Evolutionary conservation across 2,888 invertebrate species (phyloP), one percentile per base, ranked within the genome.

Genomic region (Coremacera marginata): DNA sequence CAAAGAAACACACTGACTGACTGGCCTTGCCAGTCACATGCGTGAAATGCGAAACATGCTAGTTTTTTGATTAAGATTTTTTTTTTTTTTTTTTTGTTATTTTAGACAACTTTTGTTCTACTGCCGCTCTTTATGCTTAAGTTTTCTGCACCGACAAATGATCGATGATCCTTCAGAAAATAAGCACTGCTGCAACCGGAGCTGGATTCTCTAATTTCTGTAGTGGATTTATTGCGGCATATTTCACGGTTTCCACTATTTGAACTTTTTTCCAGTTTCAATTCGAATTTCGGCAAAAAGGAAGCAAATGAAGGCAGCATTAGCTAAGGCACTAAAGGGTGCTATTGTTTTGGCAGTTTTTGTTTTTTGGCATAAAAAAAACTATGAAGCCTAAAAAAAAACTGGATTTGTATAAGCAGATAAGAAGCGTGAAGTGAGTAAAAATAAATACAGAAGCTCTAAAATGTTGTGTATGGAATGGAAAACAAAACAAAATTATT

Each of bases 41-140:
- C 49, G n/a, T 67, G 67, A 67, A 67, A 67, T 49, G 44, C 67
- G 37, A 67, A 67, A 67, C 67, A 44, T 34, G 44, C 44, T 22
- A 19, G 16, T 44, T 34, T n/a, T 55, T 19, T 55, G 1, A 19
- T 55, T 55, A 8, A 19, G 22, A 19, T 55, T 22, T 55, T 55
- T 55, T 19, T 19, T 19, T 19, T n/a, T n/a, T n/a, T n/a, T n/a
- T n/a, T n/a, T n/a, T n/a, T n/a, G n/a, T n/a, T n/a, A n/a, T n/a
- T n/a, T 5, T 52, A 55, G 19, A 19, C 22, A 19, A 55, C 55
- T 22, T 55, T 55, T 22, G 22, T 22, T 7, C n/a, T 37, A 37
- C 37, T 37, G 16, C 27, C 31, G 27, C 37, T 3, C 31, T 65
- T 37, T 44, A 65, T 44, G 44, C 65, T 37, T 19, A 37, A 22